These are phyloP conservation scores for Botrylloides violaceus DNA, from an alignment of 23 tunicate species.

Conservation along the genomic window DNA sequence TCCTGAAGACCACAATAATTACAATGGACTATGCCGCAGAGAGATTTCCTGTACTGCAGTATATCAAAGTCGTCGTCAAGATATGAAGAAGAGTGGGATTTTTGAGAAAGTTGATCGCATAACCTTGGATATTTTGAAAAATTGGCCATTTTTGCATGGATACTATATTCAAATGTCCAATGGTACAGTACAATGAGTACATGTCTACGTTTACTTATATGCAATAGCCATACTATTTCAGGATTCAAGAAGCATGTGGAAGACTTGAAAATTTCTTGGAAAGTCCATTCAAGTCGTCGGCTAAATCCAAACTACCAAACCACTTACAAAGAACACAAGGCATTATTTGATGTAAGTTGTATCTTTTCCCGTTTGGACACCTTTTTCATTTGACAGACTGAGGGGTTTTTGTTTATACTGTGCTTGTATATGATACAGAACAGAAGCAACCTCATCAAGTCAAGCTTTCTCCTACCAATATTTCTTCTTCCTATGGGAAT, in stretches of 20 bases:
- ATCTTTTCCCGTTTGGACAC: too few relatives aligned
- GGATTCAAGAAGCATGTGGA: slow-evolving; percentile 1
- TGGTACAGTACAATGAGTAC: neutral
- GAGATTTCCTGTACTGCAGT: too few relatives aligned
- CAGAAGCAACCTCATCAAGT: slow-evolving; percentile 7
- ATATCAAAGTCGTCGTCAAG: too few relatives aligned
- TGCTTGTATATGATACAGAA: neutral
- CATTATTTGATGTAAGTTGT: slow-evolving; percentile 24
- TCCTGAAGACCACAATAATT: too few relatives aligned
- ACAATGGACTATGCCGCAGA: too few relatives aligned
- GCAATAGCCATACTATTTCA: neutral
- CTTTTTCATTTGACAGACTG: too few relatives aligned
- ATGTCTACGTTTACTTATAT: neutral
- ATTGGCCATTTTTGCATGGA: slow-evolving; percentile 1
- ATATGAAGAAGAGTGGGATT: slow-evolving; percentile 1
- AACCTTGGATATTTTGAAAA: neutral
- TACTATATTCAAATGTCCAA: slow-evolving; percentile 10
- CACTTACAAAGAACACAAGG: slow-evolving; percentile 15
- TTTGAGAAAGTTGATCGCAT: neutral
- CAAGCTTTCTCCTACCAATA: slow-evolving; percentile 10
- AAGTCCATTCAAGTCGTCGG: neutral
- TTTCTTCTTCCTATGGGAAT: slow-evolving; percentile 20
- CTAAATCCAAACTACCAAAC: slow-evolving; percentile 8
- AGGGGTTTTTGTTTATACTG: too few relatives aligned
- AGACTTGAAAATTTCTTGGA: slow-evolving; percentile 5